Percentiles rank a stretch among this genome's conserved stretches.
Evolutionary conservation across 2,888 invertebrate genomes (phyloP).

Genomic region (Polymixis flavicincta): DNA sequence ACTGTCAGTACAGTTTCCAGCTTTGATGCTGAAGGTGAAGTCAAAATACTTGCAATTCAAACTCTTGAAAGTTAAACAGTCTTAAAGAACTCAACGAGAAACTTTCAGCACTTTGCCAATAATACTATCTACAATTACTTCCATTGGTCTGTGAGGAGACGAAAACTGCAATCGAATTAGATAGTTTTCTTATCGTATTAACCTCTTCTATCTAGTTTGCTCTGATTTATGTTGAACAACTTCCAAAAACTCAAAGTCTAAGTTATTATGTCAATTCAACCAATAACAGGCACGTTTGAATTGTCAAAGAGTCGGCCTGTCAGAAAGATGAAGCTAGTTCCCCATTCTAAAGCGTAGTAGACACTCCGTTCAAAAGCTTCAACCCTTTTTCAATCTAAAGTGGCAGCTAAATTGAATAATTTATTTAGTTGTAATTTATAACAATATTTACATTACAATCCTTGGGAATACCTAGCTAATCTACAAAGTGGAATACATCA

Average conservation of each 20-base stretch:
- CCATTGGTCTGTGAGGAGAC: neutral
- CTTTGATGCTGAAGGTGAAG: neutral
- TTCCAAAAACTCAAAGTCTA: slow-evolving; percentile 1
- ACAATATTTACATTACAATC: neutral
- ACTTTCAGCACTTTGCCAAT: slow-evolving; percentile 1
- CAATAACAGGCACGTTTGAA: neutral
- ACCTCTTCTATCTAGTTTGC: neutral
- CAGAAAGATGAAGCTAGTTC: neutral
- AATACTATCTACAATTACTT: slow-evolving; percentile 3
- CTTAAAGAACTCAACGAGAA: neutral
- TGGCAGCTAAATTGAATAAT: neutral
- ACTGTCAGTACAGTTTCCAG: neutral
- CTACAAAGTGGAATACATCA: neutral
- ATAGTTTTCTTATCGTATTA: neutral
- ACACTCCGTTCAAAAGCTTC: neutral
- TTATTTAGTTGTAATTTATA: neutral
- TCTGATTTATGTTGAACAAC: neutral
- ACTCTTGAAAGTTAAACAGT: neutral
- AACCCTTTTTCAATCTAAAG: neutral
- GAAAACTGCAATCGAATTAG: neutral
- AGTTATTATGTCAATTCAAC: neutral
- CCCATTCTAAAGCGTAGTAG: neutral
- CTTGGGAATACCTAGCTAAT: neutral
- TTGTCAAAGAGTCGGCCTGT: neutral
- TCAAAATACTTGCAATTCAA: neutral